Evolutionary conservation across 2,888 invertebrate species (phyloP).

Genomic region (Metopia argyrocephala): DNA sequence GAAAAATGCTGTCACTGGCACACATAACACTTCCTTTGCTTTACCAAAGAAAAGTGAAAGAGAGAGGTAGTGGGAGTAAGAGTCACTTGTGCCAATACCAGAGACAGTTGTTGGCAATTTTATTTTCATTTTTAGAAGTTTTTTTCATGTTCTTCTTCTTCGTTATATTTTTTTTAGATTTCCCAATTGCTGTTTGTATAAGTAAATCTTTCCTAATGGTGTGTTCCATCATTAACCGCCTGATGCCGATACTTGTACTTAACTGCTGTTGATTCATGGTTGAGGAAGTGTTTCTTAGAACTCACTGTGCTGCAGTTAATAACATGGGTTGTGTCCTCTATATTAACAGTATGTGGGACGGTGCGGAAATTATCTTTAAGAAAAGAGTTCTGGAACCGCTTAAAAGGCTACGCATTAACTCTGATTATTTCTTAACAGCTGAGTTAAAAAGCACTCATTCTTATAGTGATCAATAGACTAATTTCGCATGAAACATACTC

Average conservation of each 20-base stretch:
- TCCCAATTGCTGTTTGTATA: conserved; percentile 75
- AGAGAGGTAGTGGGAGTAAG: too few relatives aligned
- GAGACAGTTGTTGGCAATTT: conserved; percentile 51
- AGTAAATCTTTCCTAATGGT: conserved; percentile 78
- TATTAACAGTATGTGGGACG: too few relatives aligned
- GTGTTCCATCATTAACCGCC: conserved; percentile 77
- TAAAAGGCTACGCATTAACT: too few relatives aligned
- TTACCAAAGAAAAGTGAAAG: neutral
- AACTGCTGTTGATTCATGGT: neutral
- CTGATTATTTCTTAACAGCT: too few relatives aligned
- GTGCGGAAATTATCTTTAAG: too few relatives aligned
- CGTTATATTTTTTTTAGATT: conserved; percentile 67
- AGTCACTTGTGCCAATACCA: conserved; percentile 12
- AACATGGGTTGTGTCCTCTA: too few relatives aligned
- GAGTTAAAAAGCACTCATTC: too few relatives aligned
- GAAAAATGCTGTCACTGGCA: conserved; percentile 65
- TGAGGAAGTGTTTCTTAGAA: neutral
- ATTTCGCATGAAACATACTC: too few relatives aligned
- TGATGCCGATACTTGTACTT: conserved; percentile 70
- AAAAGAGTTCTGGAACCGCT: too few relatives aligned
- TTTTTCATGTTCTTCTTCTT: neutral
- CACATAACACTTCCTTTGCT: conserved; percentile 56
- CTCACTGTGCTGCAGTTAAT: too few relatives aligned
- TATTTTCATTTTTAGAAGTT: conserved; percentile 32
- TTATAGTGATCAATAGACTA: too few relatives aligned